These are phyloP conservation scores for Drosophila neoperkinsi DNA, from an alignment of 2,888 invertebrate genomes.

Conservation along the genomic window DNA sequence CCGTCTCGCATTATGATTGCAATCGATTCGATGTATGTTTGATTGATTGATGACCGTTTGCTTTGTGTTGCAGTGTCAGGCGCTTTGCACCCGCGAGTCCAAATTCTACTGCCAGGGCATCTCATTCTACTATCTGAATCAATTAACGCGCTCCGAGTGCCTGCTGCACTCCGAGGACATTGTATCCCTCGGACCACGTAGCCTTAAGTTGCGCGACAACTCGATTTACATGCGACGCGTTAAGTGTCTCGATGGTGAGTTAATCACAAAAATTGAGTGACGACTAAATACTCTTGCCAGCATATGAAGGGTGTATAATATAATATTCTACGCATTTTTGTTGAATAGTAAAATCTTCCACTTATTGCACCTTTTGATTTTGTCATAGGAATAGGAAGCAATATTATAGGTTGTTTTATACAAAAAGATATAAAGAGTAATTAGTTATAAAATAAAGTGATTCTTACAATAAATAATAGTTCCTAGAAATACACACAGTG, in stretches of 20 bases:
- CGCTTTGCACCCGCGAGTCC: slow-evolving; percentile 88
- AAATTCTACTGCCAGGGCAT: slow-evolving; percentile 91
- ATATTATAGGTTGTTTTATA: not conserved
- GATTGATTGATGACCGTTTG: slow-evolving; percentile 69
- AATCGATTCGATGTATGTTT: slow-evolving; percentile 49
- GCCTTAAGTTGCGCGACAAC: slow-evolving; percentile 87
- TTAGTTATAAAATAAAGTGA: not conserved
- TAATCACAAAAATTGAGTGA: no score
- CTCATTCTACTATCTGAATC: slow-evolving; percentile 85
- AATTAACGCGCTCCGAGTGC: slow-evolving; percentile 86
- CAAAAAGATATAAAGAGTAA: not conserved
- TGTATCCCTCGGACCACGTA: slow-evolving; percentile 91
- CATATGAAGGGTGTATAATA: not conserved
- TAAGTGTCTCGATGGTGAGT: slow-evolving; percentile 93
- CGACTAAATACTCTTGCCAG: not conserved
- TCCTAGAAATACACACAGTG: accelerated
- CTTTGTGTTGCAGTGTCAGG: slow-evolving; percentile 86
- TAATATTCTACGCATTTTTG: not conserved
- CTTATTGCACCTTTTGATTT: not conserved
- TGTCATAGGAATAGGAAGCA: not conserved
- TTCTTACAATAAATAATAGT: not conserved
- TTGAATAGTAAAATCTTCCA: not conserved
- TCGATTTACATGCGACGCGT: slow-evolving; percentile 92
- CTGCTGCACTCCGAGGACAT: slow-evolving; percentile 93
- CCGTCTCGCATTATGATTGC: slow-evolving; percentile 64